A percentile compares a stretch with the other conserved stretches of the same genome.
Conservation (phyloP, 2,113 vertebrate species). For the Spilogale gracilis region DNA sequence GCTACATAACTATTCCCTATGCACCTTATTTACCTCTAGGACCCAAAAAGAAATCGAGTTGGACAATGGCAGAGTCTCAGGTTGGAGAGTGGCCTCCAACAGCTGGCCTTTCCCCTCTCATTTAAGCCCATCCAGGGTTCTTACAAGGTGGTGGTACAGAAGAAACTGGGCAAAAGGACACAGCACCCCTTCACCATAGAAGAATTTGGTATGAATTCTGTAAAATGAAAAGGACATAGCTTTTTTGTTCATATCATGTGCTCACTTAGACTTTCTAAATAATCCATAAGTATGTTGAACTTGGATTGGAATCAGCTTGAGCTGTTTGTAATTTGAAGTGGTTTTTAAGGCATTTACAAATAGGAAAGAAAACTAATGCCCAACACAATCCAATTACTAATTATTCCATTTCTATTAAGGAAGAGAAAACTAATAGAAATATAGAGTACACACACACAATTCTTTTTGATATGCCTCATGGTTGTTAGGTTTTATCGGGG, state of each 20-base stretch:
- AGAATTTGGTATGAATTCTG: slow-evolving; percentile 86
- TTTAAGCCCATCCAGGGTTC: slow-evolving; percentile 85
- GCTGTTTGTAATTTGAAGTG: background rate
- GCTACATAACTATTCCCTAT: background rate
- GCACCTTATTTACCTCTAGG: slow-evolving; percentile 72
- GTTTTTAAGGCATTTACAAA: background rate
- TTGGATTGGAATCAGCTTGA: background rate
- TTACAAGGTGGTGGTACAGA: slow-evolving; percentile 83
- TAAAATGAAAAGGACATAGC: background rate
- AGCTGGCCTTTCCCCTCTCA: slow-evolving; percentile 85
- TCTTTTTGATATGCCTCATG: background rate
- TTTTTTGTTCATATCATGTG: background rate
- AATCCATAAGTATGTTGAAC: background rate
- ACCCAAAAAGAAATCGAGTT: slow-evolving; percentile 85
- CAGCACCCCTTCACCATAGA: slow-evolving; percentile 82
- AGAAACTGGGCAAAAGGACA: slow-evolving; percentile 12
- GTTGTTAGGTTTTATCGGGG: background rate
- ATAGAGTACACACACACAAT: background rate
- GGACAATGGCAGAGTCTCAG: slow-evolving; percentile 82
- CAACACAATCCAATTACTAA: background rate
- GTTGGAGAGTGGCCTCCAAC: slow-evolving; percentile 81
- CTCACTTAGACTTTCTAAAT: background rate
- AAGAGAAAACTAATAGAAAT: background rate
- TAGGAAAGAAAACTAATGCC: background rate
- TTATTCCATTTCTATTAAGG: background rate